Percentiles rank a stretch among this genome's conserved stretches.
These are phyloP conservation scores for Rhyacichthys aspro DNA, from an alignment of 2,797 vertebrate species.

Conservation along the genomic window DNA sequence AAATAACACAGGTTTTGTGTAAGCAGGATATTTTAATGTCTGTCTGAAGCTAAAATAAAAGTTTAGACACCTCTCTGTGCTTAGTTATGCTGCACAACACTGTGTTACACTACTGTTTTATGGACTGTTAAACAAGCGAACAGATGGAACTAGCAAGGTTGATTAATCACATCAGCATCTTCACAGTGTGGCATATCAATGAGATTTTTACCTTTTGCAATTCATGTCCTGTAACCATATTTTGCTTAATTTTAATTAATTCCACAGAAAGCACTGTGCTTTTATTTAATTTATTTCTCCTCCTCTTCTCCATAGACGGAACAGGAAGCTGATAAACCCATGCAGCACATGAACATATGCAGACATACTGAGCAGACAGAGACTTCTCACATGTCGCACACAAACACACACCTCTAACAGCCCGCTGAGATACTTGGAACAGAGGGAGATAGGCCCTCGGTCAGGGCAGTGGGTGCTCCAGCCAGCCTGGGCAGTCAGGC, in stretches of 20 bases:
- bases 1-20: conserved; percentile 21
- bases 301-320: conserved; percentile 27
- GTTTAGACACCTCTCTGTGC: conserved; percentile 56
- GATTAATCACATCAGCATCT: conserved; percentile 76
- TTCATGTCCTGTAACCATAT: conserved; percentile 59
- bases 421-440: conserved; percentile 89
- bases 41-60: conserved; percentile 49
- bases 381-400: conserved; percentile 8
- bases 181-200: conserved; percentile 59
- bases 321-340: conserved; percentile 23
- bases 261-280: conserved; percentile 58
- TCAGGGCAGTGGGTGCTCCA: conserved; percentile 88
- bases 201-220: conserved; percentile 58
- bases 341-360: conserved; percentile 36
- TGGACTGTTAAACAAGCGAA: conserved; percentile 64
- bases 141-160: conserved; percentile 76
- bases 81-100: conserved; percentile 49
- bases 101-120: conserved; percentile 57
- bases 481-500: conserved; percentile 86
- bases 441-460: conserved; percentile 81
- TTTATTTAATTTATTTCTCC: conserved; percentile 47
- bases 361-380: conserved; percentile 19
- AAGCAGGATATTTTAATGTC: conserved; percentile 35
- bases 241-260: conserved; percentile 71
- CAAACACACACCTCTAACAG: conserved; percentile 87